phyloP scores from a whole-genome alignment of 2,888 invertebrate genomes.

The Artemia sp. region DNA sequence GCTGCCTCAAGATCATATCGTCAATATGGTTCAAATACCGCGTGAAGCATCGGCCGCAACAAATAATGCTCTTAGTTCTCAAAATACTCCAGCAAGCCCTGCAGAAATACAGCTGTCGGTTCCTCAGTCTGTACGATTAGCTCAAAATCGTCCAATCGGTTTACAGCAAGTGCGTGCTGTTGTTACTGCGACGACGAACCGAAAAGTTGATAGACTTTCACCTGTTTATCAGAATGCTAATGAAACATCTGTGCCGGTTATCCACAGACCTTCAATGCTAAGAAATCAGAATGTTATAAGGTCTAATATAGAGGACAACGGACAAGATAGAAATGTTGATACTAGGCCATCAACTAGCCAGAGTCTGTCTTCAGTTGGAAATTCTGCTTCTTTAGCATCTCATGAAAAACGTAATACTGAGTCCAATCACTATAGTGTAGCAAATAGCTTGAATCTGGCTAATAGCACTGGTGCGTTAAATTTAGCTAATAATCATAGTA shows the following conservation, averaged over 20 bases:
- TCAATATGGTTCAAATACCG: conserved; percentile 11
- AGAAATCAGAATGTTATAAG: conserved; percentile 11
- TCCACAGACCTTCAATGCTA: background rate
- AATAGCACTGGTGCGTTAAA: background rate
- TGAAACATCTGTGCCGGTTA: background rate
- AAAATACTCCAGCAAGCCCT: background rate
- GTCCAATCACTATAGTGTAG: background rate
- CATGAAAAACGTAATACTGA: background rate
- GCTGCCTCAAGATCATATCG: conserved; percentile 12
- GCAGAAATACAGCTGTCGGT: background rate
- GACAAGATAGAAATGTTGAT: background rate
- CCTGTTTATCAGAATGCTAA: background rate
- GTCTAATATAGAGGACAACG: background rate
- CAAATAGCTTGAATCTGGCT: background rate
- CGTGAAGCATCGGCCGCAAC: background rate
- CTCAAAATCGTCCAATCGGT: conserved; percentile 7
- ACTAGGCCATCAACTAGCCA: conserved; percentile 4
- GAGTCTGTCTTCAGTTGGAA: background rate
- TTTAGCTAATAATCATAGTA: background rate
- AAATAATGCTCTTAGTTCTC: background rate
- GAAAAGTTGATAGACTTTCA: background rate
- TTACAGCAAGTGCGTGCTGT: conserved; percentile 9
- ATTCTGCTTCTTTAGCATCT: background rate
- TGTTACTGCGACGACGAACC: background rate
- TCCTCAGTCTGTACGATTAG: background rate